Evolutionary conservation across 2,797 vertebrate genomes (phyloP).

Genomic region (Pterois miles): DNA sequence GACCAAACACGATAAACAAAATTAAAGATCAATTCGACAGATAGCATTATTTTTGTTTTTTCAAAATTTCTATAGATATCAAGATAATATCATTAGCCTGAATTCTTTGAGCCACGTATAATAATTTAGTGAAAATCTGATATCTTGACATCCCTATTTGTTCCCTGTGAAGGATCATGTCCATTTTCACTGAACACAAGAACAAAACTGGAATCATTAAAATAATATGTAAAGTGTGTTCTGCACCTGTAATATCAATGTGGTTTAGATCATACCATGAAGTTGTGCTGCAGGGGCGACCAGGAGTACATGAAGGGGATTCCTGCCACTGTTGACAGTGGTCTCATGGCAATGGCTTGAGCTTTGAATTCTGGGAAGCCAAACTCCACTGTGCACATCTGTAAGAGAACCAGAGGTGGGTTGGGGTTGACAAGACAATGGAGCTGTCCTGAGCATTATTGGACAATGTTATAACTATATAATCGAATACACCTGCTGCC

Average conservation of each 20-base stretch:
- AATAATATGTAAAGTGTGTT: background rate
- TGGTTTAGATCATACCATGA: conserved; percentile 88
- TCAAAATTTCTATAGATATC: too few species aligned
- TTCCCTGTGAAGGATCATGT: background rate
- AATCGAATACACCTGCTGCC: conserved; percentile 13
- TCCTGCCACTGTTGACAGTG: conserved; percentile 93
- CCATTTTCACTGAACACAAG: background rate
- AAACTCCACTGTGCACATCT: conserved; percentile 93
- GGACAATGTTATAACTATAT: background rate
- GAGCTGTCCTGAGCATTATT: background rate
- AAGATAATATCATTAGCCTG: too few species aligned
- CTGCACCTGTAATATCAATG: background rate
- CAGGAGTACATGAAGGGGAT: conserved; percentile 99
- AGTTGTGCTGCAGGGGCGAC: conserved; percentile 98
- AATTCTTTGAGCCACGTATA: too few species aligned
- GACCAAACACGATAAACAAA: too few species aligned
- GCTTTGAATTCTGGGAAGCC: conserved; percentile 90
- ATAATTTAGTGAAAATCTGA: too few species aligned
- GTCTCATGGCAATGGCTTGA: conserved; percentile 91
- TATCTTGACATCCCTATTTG: too few species aligned
- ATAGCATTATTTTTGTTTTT: too few species aligned
- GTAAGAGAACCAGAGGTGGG: conserved; percentile 55
- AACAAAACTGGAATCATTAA: background rate
- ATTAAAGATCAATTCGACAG: too few species aligned
- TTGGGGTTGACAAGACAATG: background rate